Evolutionary conservation across 2,113 vertebrate species (phyloP).

Genomic region (Crotophaga sulcirostris): DNA sequence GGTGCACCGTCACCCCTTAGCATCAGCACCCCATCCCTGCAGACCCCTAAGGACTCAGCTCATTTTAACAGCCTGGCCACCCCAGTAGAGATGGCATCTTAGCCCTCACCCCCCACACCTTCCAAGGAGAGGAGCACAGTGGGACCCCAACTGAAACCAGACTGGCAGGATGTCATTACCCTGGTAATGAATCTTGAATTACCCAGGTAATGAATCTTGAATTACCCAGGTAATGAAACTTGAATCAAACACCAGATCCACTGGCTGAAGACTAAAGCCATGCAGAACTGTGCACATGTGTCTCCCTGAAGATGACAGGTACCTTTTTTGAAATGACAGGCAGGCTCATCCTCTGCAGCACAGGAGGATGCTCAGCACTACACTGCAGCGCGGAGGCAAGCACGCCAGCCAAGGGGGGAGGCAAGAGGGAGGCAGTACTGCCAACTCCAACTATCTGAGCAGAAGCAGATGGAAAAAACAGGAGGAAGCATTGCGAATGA

Average conservation of each 20-base stretch:
- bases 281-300: accelerated
- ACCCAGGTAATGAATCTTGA: not conserved
- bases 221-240: not conserved
- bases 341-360: not conserved
- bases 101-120: not conserved
- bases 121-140: not conserved
- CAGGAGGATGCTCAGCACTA: not conserved
- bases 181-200: not conserved
- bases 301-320: accelerated
- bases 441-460: not conserved
- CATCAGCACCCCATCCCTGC: not conserved
- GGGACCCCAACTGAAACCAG: not conserved
- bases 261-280: not conserved
- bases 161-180: not conserved
- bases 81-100: accelerated
- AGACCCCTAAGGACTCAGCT: not conserved
- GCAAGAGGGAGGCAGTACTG: not conserved
- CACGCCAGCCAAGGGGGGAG: not conserved
- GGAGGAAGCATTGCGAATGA: not conserved
- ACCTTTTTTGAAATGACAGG: not conserved
- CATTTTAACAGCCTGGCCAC: not conserved
- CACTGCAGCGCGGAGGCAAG: not conserved
- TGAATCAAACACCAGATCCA: not conserved
- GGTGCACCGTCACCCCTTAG: not conserved
- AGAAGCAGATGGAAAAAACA: conserved; percentile 27